Base-by-base conservation (phyloP, 2,888 invertebrate genomes). In the Xanthorhoe spadicearia region DNA sequence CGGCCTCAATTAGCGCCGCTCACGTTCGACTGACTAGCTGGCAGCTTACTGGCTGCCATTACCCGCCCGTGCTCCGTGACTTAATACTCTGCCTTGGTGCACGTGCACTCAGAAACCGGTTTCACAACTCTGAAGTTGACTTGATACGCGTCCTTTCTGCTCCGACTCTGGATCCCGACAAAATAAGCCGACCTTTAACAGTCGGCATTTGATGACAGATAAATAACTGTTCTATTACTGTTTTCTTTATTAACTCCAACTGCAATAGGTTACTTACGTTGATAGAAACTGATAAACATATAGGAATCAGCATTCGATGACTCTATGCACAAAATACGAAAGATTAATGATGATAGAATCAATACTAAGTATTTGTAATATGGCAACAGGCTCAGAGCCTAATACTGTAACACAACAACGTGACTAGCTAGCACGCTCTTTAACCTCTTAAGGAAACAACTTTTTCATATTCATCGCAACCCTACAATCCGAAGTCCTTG, bases 61-160 rank as follows among this genome's bases (percentile, higher is more conserved):
- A 53, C 38, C 69, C 73, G 77, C 71, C 67, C 60, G 57, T 51
- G 64, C 71, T 63, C 69, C 64, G 65, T 77, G 72, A 69, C 76
- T 79, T 74, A 71, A 73, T 66, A 66, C 67, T 38, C 61, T 57
- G 68, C 58, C 58, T 65, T 54, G 63, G 75, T 76, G 74, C 80
- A 80, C 80, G 80, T 80, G 83, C 78, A 79, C 72, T 70, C 55
- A 46, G 60, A 38, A 84, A 85, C 85, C 85, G 82, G 85, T 85
- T 72, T 17, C 64, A 69, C 69, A 64, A 64, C 60, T 61, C 50
- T 35, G 60, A 18, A 51, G 63, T 48, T 35, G 58, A 43, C 54
- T 35, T 49, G 49, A 57, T 61, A 59, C 53, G 51, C 59, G 63
- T 60, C 50, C 38, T 52, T 62, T 55, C 61, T 54, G 18, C 50